A percentile compares a stretch with the other conserved stretches of the same genome.
phyloP scores from a whole-genome alignment of 2,113 vertebrate genomes.

The Melanostigma gelatinosum region DNA sequence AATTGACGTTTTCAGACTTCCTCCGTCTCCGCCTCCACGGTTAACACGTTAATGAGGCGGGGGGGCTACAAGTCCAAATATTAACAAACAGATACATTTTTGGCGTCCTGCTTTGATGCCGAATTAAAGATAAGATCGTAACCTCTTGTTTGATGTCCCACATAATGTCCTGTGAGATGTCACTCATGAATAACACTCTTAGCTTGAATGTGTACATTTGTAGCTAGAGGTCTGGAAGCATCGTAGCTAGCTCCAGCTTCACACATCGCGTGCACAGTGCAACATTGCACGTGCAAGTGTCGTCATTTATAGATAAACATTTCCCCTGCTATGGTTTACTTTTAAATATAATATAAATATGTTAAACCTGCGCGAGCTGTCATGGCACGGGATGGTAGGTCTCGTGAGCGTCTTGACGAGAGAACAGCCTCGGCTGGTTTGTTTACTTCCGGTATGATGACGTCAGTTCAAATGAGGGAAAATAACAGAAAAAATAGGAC shows the following conservation, averaged over 20 bases:
- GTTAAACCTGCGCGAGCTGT: neutral
- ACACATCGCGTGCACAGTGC: neutral
- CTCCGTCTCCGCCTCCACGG: neutral
- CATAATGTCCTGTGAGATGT: too few species aligned
- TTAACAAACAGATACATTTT: accelerated
- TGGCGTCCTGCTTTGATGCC: neutral
- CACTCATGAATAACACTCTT: accelerated
- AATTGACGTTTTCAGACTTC: neutral
- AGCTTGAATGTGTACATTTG: neutral
- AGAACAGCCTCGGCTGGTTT: conserved; percentile 12
- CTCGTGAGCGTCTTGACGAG: conserved; percentile 22
- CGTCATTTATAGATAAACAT: accelerated
- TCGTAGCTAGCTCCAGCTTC: neutral
- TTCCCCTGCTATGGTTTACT: neutral
- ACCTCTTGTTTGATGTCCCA: neutral
- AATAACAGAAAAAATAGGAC: too few species aligned
- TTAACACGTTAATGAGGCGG: neutral
- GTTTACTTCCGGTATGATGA: conserved; percentile 74
- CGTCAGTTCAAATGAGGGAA: conserved; percentile 2
- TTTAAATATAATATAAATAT: neutral
- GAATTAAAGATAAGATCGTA: neutral
- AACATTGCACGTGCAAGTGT: accelerated
- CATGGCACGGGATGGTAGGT: neutral
- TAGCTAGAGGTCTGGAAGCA: neutral
- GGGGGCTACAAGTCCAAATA: neutral